These are phyloP conservation scores for Chrysomallon squamiferum DNA, from an alignment of 1,140 invertebrate genomes.

Conservation along the genomic window DNA sequence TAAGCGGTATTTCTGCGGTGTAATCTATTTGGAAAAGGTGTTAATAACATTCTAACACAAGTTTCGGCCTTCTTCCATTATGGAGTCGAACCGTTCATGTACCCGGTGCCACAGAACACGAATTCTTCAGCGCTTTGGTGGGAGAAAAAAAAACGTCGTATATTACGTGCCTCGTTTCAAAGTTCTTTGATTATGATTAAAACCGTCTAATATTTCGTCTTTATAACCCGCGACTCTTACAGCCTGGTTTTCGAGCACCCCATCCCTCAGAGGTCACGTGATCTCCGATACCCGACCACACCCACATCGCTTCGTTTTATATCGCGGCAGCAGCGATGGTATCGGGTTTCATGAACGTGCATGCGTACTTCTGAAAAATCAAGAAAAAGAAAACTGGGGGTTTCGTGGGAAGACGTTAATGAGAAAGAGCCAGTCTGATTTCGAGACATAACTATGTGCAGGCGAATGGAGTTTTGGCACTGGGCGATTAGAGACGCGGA, in stretches of 20 bases:
- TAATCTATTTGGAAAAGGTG: constrained; percentile 9
- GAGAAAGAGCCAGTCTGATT: neutral
- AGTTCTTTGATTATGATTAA: neutral
- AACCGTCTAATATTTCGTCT: constrained; percentile 4
- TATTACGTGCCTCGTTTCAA: neutral
- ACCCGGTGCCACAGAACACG: too few relatives aligned
- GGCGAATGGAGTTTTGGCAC: neutral
- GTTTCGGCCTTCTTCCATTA: neutral
- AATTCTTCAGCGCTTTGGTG: too few relatives aligned
- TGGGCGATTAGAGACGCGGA: constrained; percentile 1
- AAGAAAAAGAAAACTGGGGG: neutral
- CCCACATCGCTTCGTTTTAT: neutral
- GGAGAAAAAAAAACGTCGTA: neutral
- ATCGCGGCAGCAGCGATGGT: neutral
- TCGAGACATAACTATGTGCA: neutral
- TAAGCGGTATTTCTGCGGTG: constrained; percentile 4
- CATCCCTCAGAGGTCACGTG: neutral
- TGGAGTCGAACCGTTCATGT: too few relatives aligned
- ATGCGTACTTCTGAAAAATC: neutral
- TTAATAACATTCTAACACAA: constrained; percentile 4
- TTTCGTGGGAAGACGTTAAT: constrained; percentile 4
- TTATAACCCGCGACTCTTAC: neutral
- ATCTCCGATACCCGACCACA: neutral
- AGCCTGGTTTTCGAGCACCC: neutral
- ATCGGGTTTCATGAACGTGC: constrained; percentile 1